A percentile compares a stretch with the other conserved stretches of the same genome.
These are phyloP conservation scores for Callipepla squamata DNA, from an alignment of 2,113 vertebrate genomes.

Conservation along the genomic window DNA sequence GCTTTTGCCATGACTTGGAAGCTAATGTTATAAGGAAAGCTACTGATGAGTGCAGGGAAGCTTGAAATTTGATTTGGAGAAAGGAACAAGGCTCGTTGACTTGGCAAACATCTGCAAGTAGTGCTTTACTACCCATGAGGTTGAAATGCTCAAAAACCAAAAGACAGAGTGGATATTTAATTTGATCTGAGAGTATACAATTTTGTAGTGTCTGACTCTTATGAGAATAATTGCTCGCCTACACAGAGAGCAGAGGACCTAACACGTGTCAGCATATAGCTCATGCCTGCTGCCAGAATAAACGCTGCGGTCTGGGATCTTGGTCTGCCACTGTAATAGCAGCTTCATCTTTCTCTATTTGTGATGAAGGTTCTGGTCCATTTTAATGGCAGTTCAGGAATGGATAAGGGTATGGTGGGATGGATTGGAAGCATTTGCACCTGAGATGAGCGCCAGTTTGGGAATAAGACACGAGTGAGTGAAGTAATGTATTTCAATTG, in stretches of 20 bases:
- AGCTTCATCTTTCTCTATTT: not conserved
- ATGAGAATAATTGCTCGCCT: not conserved
- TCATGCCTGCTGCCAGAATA: not conserved
- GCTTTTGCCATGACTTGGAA: not conserved
- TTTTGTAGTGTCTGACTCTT: not conserved
- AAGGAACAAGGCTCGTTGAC: not conserved
- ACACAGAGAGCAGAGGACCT: not conserved
- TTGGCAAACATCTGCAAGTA: not conserved
- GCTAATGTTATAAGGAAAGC: not conserved
- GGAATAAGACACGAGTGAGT: not conserved
- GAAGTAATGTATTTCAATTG: not conserved
- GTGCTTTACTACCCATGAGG: not conserved
- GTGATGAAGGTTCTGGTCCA: not conserved
- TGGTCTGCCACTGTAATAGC: not conserved
- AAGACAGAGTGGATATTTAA: not conserved
- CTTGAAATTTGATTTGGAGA: not conserved
- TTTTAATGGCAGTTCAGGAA: not conserved
- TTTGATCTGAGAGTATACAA: not conserved
- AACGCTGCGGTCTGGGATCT: not conserved
- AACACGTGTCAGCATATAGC: not conserved
- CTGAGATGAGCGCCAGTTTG: not conserved
- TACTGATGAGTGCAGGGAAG: not conserved
- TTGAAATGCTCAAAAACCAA: not conserved
- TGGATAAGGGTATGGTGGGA: not conserved
- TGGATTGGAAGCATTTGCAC: not conserved